Evolutionary conservation across 2,888 invertebrate species (phyloP), one percentile per base, ranked within the genome.

Genomic region (Leptogaster cylindrica): DNA sequence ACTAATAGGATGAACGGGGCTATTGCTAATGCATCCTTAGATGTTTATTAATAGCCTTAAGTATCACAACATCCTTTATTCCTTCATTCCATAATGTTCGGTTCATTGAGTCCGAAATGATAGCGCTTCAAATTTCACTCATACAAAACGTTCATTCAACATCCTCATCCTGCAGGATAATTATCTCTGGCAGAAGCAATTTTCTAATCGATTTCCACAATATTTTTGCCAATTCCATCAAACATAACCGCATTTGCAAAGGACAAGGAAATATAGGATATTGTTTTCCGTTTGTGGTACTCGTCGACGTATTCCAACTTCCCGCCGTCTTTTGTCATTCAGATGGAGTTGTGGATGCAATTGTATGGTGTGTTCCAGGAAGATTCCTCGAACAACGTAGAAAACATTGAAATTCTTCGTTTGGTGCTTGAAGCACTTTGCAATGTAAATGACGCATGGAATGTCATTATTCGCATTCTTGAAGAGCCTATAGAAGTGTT

Each of bases 151-250:
- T n/a, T n/a, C n/a, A n/a, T n/a, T n/a, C n/a, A n/a, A 70, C 72
- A 71, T 68, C 61, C 70, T 67, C 71, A 65, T 66, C 69, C 65
- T 44, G 50, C 50, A 71, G 70, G 72, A 73, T 72, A 70, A 71
- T 70, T 67, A 70, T 63, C 31, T 20, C 14, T 28, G 55, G 55
- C 23, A 52, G 31, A 8, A 64, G 64, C 48, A 48, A 50, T 64
- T 64, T 64, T 50, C 48, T 50, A 64, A 64, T 64, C 64, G 64
- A 50, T 64, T 64, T 36, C 50, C 20, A 64, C 20, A 23, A 20
- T 55, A 36, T 55, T 55, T 55, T 55, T 20, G 55, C 55, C 33
- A 20, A 23, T 39, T 20, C 39, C 12, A 55, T 55, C 55, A 55
- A 36, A 36, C 25, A 31, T 23, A 4, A 31, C 10, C 31, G 33